Base-by-base conservation (phyloP, 1,140 invertebrate species). In the Drosophila sucinea region DNA sequence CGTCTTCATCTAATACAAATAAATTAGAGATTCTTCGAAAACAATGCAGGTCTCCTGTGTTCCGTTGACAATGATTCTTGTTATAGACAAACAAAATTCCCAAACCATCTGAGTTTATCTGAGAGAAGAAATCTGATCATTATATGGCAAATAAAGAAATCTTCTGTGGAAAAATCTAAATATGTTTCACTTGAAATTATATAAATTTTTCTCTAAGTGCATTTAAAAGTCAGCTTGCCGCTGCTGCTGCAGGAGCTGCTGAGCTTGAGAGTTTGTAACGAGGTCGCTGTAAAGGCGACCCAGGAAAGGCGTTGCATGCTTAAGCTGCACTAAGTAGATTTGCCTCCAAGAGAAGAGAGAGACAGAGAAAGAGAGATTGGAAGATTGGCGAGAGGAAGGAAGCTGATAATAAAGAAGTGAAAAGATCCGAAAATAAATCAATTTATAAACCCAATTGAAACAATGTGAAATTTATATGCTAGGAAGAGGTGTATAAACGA, bases 281-380 rank as follows among this genome's bases (percentile, higher is more conserved):
- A 71, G 78, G 74, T 81, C 81, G 76, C 44, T 62, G 41, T 56
- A 30, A 65, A 69, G 54, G 65, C 81, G 78, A 84, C 82, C 82
- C 81, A 67, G 81, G 82, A 81, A 83, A 81, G 66, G 67, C 72
- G 55, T 79, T 68, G 25, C 51, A 62, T 35, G 63, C 60, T 75
- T 68, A 74, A 56, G 23, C 47, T 51, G 63, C 73, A 32, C 72
- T 35, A 73, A 70, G 61, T 73, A 73, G 32, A 51, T 51, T 27
- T 51, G 44, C 44, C 23, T 47, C 44, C 7, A 47, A 25, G 6
- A 30, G 25, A 51, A 57, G 63, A 30, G 25, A 40, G 27, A 30
- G 25, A 40, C 23, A 30, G 25, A 40, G 29, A 57, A 47, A 58
- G 63, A 30, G 25, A 40, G 23, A 73, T 68, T 2, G 3, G 25